These are phyloP conservation scores for Chrysochloris asiatica DNA, from an alignment of 2,113 vertebrate genomes.

Conservation along the genomic window DNA sequence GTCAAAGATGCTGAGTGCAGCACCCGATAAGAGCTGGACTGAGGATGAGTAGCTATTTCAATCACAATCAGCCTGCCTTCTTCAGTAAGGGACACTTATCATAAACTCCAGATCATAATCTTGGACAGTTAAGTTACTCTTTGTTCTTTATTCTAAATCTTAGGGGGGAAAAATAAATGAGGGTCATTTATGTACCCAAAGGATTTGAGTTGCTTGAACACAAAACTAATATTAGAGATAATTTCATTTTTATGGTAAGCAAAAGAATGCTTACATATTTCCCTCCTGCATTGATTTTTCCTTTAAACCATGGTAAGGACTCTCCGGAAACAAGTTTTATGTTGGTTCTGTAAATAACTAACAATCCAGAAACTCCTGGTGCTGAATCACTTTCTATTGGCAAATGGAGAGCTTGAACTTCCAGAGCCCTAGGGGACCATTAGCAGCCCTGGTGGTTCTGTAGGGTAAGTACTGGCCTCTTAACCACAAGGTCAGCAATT, in stretches of 20 bases:
- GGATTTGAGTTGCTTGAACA: slow-evolving; percentile 12
- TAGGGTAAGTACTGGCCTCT: too few species aligned
- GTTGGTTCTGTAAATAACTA: background rate
- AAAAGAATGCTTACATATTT: background rate
- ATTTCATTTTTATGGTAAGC: slow-evolving; percentile 30
- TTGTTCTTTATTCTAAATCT: slow-evolving; percentile 53
- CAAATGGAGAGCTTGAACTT: slow-evolving; percentile 16
- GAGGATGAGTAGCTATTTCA: background rate
- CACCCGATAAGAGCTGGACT: background rate
- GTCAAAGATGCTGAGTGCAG: slow-evolving; percentile 50
- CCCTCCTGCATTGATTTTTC: background rate
- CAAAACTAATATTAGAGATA: background rate
- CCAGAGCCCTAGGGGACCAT: rapidly evolving
- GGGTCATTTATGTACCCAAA: background rate
- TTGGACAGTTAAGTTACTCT: background rate
- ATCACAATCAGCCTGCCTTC: background rate
- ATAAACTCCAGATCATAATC: background rate
- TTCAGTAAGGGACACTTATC: background rate
- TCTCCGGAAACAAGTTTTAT: background rate
- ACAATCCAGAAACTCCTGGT: background rate
- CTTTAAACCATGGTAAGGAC: background rate
- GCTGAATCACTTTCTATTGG: background rate
- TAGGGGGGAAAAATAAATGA: background rate
- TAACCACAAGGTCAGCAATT: too few species aligned
- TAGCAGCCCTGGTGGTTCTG: too few species aligned